Evolutionary conservation across 2,113 vertebrate genomes (phyloP), one percentile per base, ranked within the genome.

Genomic region (Mormoops blainvillei): DNA sequence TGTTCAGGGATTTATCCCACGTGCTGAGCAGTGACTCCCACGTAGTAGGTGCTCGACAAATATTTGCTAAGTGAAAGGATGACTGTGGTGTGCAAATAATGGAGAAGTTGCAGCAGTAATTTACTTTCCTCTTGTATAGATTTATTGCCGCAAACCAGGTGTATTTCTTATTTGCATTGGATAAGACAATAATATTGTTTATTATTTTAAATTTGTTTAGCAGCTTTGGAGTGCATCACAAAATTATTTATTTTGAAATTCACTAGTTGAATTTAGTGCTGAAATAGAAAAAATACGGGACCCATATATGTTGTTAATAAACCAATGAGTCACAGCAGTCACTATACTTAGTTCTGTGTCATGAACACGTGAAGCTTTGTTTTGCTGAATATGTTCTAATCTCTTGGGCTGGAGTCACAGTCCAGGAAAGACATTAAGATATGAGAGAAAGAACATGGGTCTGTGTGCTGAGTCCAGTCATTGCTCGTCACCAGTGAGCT

Each of bases 381-480:
- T 22, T 92, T 31, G 15, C 45, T 73, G 38, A 74, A 38, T 20
- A 10, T 5, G 18, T 33, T 56, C 70, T 58, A 12, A 63, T 54
- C 43, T 70, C 43, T 31, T 14, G 1, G 24, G 28, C 31, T 43
- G 4, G 48, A 24, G 12, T 36, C 26, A 48, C 3, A 24, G 0
- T 38, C 9, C 43, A 43, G 58, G 24, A 22, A 81, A 19, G 11
- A n/a, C 2, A 2, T 11, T 11, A 4, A 33, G 14, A 3, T 8
- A 1, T 0, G 0, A 3, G 36, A 76, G 7, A 33, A 68, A 68
- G 61, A 36, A 5, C 15, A 0, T 5, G 4, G 3, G 1, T 28
- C 61, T 89, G 41, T 18, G 19, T 24, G 50, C 2, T 5, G n/a
- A 33, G 38, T 67, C n/a, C 3, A 0, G 2, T 26, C 18, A 18